Evolutionary conservation across 1,140 invertebrate species (phyloP).

Genomic region (Adelges cooleyi): DNA sequence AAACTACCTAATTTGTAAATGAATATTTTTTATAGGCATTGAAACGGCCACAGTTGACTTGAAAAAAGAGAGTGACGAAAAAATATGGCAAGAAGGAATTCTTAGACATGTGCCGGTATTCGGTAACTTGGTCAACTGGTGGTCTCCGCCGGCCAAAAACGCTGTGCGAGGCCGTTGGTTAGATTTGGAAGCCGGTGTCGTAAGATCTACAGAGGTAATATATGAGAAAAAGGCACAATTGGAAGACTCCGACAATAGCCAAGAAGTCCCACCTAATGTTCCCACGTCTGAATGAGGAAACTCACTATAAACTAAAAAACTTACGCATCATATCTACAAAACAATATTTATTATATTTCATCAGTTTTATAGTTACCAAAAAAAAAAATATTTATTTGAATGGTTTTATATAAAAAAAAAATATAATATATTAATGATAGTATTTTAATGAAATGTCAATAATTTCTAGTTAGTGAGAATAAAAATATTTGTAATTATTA

Average conservation of each 20-base stretch:
- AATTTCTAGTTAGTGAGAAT: too few species aligned
- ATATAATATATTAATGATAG: too few species aligned
- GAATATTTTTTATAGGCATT: constrained; percentile 52
- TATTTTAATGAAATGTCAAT: too few species aligned
- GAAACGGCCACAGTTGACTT: constrained; percentile 84
- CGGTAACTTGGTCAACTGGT: constrained; percentile 76
- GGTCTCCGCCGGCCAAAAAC: constrained; percentile 63
- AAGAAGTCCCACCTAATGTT: background rate
- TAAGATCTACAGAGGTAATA: constrained; percentile 85
- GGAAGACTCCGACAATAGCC: background rate
- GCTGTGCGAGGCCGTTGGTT: constrained; percentile 66
- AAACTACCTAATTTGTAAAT: background rate
- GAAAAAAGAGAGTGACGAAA: constrained; percentile 74
- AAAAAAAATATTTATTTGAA: too few species aligned
- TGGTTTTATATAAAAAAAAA: too few species aligned
- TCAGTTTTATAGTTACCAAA: too few species aligned
- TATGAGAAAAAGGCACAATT: constrained; percentile 43
- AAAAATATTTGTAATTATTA: too few species aligned
- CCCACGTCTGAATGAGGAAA: too few species aligned
- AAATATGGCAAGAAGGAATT: constrained; percentile 87
- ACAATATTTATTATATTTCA: too few species aligned
- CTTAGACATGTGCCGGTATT: constrained; percentile 85
- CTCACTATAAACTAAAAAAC: too few species aligned
- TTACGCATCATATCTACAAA: too few species aligned
- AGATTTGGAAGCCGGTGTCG: constrained; percentile 66